Evolutionary conservation across 2,888 invertebrate species (phyloP), one percentile per base, ranked within the genome.

Genomic region (Melieria omissa): DNA sequence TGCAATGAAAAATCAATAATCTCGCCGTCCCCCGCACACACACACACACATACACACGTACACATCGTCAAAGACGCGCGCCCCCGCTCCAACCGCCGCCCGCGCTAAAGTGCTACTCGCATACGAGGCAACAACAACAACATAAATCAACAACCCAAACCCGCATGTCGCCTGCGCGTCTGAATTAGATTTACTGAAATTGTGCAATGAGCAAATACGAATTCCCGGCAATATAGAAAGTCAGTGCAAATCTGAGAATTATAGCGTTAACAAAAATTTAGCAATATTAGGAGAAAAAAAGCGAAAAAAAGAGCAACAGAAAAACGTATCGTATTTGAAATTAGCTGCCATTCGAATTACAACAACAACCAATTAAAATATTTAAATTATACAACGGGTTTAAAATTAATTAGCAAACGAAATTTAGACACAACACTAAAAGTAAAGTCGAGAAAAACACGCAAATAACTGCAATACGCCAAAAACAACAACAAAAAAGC

Each of bases 341-440:
- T n/a, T 73, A 65, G 73, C 73, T 73, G 73, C 73, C 73, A 73
- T 69, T 75, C 79, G 71, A 54, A 96, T 96, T 96, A 96, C 96
- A 90, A 96, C 96, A 93, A 49, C 8, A 49, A 49, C 8, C 8
- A 49, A 49, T 10, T 10, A 49, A 49, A 49, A 49, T 49, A 49
- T 49, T n/a, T 52, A 52, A 29, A 29, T 29, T 29, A 29, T 29
- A 29, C 29, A 29, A 29, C 29, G 29, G 29, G 29, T 29, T 16
- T 29, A 29, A 29, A 29, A 29, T 29, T 29, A 29, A 29, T 14
- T 5, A 8, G 52, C 14, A 8, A 52, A n/a, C 14, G 8, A 52
- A 52, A 52, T 12, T n/a, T 8, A 52, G 4, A 52, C 12, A 14
- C 14, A 52, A 0, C 14, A n/a, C 10, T 52, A n/a, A 52, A 52